Conservation (phyloP, 1,140 invertebrate genomes). For the Neodiprion fabricii region DNA sequence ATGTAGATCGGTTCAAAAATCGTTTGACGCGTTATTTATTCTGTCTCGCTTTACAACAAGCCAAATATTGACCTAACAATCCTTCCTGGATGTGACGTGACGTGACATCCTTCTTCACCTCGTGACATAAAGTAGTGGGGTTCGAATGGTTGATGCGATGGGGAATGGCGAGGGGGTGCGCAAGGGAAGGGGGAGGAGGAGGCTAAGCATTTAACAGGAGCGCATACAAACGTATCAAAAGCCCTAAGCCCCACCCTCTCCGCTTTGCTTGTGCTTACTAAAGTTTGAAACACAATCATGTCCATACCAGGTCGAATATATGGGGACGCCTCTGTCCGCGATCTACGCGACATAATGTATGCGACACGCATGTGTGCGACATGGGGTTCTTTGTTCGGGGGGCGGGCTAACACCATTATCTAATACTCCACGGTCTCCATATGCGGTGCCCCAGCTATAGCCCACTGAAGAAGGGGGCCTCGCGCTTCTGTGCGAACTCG, state of each 20-base stretch:
- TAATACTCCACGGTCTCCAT: constrained; percentile 56
- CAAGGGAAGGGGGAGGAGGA: not conserved
- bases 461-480: constrained; percentile 33
- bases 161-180: not conserved
- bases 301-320: constrained; percentile 13
- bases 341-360: not conserved
- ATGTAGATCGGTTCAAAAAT: too few relatives aligned
- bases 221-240: not conserved
- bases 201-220: constrained; percentile 4
- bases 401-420: constrained; percentile 58
- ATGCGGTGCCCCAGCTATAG: constrained; percentile 56
- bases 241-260: constrained; percentile 2
- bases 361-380: not conserved
- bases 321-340: not conserved
- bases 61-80: constrained; percentile 7
- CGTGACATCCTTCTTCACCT: constrained; percentile 5
- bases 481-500: not conserved
- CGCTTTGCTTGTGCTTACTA: constrained; percentile 30
- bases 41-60: not conserved
- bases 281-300: constrained; percentile 46
- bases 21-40: not conserved
- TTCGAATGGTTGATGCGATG: too few relatives aligned
- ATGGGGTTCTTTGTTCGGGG: constrained; percentile 20
- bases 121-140: not conserved
- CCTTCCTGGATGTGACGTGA: not conserved